Evolutionary conservation across 2,113 vertebrate species (phyloP).

Genomic region (Thunnus thynnus): DNA sequence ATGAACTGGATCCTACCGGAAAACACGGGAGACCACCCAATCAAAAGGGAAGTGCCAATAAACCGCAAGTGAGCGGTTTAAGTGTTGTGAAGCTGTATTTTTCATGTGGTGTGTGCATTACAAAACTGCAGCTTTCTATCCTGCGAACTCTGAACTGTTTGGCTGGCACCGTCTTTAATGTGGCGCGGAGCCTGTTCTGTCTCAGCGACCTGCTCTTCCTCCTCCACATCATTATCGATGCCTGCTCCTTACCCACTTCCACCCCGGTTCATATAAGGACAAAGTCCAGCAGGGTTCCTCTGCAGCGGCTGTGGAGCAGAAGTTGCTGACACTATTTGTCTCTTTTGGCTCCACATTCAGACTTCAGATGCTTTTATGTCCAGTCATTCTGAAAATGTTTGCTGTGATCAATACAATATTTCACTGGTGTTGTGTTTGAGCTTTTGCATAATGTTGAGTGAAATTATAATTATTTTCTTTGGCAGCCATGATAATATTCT

Average conservation of each 20-base stretch:
- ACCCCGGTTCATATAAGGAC: constrained; percentile 45
- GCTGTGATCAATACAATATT: not conserved
- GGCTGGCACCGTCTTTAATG: constrained; percentile 51
- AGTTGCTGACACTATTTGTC: not conserved
- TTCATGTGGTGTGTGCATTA: constrained; percentile 65
- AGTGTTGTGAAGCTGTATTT: constrained; percentile 47
- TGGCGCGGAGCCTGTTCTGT: constrained; percentile 44
- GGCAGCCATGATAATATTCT: not conserved
- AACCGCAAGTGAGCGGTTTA: constrained; percentile 38
- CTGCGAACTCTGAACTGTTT: constrained; percentile 53
- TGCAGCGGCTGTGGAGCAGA: no score
- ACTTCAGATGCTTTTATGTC: not conserved
- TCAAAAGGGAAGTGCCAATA: constrained; percentile 64
- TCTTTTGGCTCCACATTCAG: not conserved
- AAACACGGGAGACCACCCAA: constrained; percentile 67
- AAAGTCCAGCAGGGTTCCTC: constrained; percentile 26
- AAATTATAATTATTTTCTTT: not conserved
- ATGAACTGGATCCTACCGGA: constrained; percentile 26
- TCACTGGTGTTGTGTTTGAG: not conserved
- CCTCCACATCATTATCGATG: constrained; percentile 20
- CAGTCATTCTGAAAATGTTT: constrained; percentile 1
- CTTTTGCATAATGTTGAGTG: not conserved
- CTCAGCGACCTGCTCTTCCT: constrained; percentile 38
- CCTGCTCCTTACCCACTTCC: constrained; percentile 39
- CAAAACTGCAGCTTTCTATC: constrained; percentile 53